phyloP scores from a whole-genome alignment of 1,140 invertebrate genomes.

The Amphibalanus amphitrite region DNA sequence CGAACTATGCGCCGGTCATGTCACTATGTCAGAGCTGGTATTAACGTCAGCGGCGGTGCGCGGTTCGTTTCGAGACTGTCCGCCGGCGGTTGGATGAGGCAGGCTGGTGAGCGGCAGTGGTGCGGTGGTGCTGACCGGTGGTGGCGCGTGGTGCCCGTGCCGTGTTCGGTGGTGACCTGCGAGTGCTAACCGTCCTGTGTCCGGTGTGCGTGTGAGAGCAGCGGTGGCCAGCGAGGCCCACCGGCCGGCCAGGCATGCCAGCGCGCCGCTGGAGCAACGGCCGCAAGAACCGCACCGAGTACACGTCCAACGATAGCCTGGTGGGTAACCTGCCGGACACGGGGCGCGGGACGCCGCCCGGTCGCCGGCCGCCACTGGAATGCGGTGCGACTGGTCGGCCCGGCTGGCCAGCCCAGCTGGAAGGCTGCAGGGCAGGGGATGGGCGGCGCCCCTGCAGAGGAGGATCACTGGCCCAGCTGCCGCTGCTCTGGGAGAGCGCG shows the following conservation, averaged over 20 bases:
- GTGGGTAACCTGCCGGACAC: neutral
- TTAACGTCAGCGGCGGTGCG: no score
- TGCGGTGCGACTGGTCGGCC: no score
- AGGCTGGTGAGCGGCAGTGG: neutral
- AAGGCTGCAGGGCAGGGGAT: no score
- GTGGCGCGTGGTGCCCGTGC: neutral
- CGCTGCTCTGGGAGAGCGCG: no score
- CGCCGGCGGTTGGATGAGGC: no score
- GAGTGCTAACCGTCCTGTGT: no score
- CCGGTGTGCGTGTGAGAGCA: neutral
- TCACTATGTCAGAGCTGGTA: neutral
- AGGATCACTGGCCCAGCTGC: no score
- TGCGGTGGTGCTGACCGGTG: neutral
- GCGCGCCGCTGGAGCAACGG: neutral
- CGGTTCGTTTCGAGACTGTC: neutral
- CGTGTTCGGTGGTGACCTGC: neutral
- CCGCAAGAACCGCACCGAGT: neutral
- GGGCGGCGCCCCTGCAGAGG: no score
- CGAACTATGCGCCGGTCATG: no score
- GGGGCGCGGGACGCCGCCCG: no score
- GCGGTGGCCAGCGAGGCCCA: neutral
- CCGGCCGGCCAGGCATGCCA: neutral
- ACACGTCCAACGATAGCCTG: slow-evolving; percentile 3
- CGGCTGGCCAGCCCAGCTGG: no score
- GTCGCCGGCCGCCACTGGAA: no score